These are phyloP conservation scores for Coecobrya sp. DNA, from an alignment of 2,888 invertebrate species.

Conservation along the genomic window DNA sequence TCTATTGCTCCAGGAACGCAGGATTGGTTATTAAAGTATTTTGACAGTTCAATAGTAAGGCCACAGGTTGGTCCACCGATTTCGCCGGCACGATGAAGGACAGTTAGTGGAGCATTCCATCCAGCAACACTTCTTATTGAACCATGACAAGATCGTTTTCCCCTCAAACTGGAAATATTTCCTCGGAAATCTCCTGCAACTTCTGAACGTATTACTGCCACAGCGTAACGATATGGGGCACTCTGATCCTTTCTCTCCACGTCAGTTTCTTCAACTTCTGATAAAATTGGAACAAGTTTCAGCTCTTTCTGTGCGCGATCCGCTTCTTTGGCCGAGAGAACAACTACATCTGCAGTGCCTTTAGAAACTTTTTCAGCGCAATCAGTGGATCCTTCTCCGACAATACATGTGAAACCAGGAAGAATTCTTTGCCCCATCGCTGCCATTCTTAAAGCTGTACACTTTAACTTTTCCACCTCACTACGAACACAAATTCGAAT, in stretches of 20 bases:
- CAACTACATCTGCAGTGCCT: slow-evolving; percentile 91
- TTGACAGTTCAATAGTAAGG: slow-evolving; percentile 89
- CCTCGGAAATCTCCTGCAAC: slow-evolving; percentile 50
- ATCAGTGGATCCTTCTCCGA: slow-evolving; percentile 90
- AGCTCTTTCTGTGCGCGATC: slow-evolving; percentile 69
- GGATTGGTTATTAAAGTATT: slow-evolving; percentile 91
- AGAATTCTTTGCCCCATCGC: slow-evolving; percentile 93
- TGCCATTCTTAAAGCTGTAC: slow-evolving; percentile 90
- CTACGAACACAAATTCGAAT: slow-evolving; percentile 91
- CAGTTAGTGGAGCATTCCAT: slow-evolving; percentile 89
- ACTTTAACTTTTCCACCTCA: slow-evolving; percentile 92
- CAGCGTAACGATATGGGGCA: slow-evolving; percentile 77
- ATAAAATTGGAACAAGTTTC: slow-evolving; percentile 72
- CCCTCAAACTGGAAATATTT: slow-evolving; percentile 91
- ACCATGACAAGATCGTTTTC: slow-evolving; percentile 92
- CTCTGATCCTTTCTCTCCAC: slow-evolving; percentile 52
- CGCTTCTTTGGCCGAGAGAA: slow-evolving; percentile 77
- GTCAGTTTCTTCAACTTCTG: slow-evolving; percentile 76
- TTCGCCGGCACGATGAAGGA: slow-evolving; percentile 90
- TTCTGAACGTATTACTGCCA: slow-evolving; percentile 90
- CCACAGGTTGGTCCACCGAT: slow-evolving; percentile 90
- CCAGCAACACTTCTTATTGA: slow-evolving; percentile 86
- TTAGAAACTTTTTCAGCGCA: slow-evolving; percentile 91
- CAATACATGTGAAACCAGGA: slow-evolving; percentile 88
- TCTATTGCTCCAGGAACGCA: slow-evolving; percentile 90